Evolutionary conservation across 2,888 invertebrate species (phyloP).

Genomic region (Hydraecia micacea): DNA sequence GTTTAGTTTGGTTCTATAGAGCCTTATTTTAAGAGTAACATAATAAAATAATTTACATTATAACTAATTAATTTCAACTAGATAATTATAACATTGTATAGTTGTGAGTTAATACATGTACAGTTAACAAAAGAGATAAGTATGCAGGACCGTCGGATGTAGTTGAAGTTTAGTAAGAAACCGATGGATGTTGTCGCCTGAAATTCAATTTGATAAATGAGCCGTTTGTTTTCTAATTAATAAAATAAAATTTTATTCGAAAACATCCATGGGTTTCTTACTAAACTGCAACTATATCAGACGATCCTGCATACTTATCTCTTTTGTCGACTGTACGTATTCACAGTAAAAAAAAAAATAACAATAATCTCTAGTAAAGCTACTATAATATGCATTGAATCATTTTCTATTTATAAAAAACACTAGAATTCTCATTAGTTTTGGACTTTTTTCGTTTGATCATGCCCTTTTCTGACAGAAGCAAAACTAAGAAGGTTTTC

Average conservation of each 20-base stretch:
- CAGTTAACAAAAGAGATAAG: no score
- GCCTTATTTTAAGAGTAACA: conserved; percentile 11
- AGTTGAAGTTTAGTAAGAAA: no score
- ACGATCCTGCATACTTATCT: no score
- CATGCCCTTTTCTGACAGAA: conserved; percentile 79
- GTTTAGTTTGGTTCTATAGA: conserved; percentile 20
- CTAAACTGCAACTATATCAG: no score
- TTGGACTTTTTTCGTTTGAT: conserved; percentile 77
- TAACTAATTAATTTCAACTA: conserved; percentile 34
- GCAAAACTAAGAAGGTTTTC: conserved; percentile 84
- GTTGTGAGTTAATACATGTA: conserved; percentile 32
- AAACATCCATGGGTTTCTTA: no score
- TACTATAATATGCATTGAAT: conserved; percentile 43
- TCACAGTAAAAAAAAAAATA: conserved; percentile 28
- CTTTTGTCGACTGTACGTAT: no score
- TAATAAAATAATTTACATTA: conserved; percentile 17
- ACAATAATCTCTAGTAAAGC: conserved; percentile 60
- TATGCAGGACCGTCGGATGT: no score
- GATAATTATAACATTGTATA: conserved; percentile 34
- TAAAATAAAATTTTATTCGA: no score
- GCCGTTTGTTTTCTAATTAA: no score
- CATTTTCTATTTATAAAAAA: conserved; percentile 43
- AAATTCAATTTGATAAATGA: no score
- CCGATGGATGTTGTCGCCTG: no score
- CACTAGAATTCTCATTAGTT: conserved; percentile 61